A percentile compares a stretch with the other conserved stretches of the same genome.
phyloP scores from a whole-genome alignment of 2,888 invertebrate genomes.

The Andrena trimmerana region DNA sequence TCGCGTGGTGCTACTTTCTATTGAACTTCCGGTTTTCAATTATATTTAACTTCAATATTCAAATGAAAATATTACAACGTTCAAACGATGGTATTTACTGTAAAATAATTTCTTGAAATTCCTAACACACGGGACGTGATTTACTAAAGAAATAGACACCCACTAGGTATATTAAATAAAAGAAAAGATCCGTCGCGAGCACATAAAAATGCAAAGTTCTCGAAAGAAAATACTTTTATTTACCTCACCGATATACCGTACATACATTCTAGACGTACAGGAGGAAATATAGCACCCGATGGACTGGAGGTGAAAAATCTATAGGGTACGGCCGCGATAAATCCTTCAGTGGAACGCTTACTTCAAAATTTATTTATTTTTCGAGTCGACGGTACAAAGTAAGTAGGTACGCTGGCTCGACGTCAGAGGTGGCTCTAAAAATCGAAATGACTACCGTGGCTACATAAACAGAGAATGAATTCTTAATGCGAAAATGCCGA shows the following conservation, averaged over 20 bases:
- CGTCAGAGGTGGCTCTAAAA: slow-evolving; percentile 39
- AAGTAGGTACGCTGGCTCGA: neutral
- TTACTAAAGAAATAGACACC: too few relatives aligned
- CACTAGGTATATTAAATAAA: neutral
- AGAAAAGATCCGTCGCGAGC: neutral
- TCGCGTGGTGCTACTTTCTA: neutral
- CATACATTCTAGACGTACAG: neutral
- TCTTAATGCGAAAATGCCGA: slow-evolving; percentile 49
- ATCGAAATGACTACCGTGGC: slow-evolving; percentile 38
- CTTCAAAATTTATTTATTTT: slow-evolving; percentile 64
- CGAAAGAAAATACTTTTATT: slow-evolving; percentile 30
- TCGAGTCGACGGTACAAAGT: slow-evolving; percentile 25
- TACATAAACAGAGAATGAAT: slow-evolving; percentile 54
- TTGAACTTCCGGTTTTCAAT: neutral
- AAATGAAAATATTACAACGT: neutral
- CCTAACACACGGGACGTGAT: too few relatives aligned
- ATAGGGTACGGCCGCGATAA: slow-evolving; percentile 46
- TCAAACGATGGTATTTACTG: neutral
- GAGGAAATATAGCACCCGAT: slow-evolving; percentile 42
- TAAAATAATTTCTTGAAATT: neutral
- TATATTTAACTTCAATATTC: neutral
- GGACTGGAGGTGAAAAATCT: slow-evolving; percentile 41
- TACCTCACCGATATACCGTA: neutral
- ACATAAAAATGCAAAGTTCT: slow-evolving; percentile 3
- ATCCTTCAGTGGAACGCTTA: slow-evolving; percentile 55